These are phyloP conservation scores for Euplagia quadripunctaria DNA, from an alignment of 2,888 invertebrate genomes.

Conservation along the genomic window DNA sequence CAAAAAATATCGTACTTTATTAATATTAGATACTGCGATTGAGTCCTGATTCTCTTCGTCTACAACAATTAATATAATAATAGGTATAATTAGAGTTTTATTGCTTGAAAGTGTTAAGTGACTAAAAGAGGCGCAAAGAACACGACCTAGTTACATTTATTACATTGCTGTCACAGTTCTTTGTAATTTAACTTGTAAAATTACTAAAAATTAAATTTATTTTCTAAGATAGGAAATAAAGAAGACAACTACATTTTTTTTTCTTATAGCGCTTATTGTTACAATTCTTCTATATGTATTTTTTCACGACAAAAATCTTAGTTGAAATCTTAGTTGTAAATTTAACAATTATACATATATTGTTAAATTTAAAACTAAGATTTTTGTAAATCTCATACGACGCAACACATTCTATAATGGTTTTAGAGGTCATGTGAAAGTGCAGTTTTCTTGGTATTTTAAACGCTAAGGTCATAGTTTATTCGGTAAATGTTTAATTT, in stretches of 20 bases:
- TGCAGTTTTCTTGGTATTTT: constrained; percentile 6
- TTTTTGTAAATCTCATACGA: too few relatives aligned
- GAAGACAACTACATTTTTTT: not conserved
- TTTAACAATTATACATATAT: too few relatives aligned
- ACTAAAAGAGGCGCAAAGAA: not conserved
- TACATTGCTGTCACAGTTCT: not conserved
- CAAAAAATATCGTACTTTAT: not conserved
- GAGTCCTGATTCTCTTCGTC: not conserved
- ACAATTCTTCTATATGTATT: not conserved
- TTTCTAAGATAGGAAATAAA: not conserved
- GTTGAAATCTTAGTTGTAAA: too few relatives aligned
- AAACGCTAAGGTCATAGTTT: constrained; percentile 2
- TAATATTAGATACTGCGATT: not conserved
- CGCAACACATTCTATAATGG: too few relatives aligned
- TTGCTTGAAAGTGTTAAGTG: not conserved
- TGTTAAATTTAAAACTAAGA: too few relatives aligned
- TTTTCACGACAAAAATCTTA: too few relatives aligned
- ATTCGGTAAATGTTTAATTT: constrained; percentile 3
- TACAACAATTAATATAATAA: not conserved
- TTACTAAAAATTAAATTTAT: not conserved
- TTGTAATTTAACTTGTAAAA: not conserved
- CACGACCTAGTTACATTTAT: too few relatives aligned
- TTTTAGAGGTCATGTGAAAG: constrained; percentile 3
- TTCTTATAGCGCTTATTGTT: not conserved
- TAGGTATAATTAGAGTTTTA: not conserved